These are phyloP conservation scores for Centropus unirufus DNA, from an alignment of 2,113 vertebrate genomes.

Conservation along the genomic window DNA sequence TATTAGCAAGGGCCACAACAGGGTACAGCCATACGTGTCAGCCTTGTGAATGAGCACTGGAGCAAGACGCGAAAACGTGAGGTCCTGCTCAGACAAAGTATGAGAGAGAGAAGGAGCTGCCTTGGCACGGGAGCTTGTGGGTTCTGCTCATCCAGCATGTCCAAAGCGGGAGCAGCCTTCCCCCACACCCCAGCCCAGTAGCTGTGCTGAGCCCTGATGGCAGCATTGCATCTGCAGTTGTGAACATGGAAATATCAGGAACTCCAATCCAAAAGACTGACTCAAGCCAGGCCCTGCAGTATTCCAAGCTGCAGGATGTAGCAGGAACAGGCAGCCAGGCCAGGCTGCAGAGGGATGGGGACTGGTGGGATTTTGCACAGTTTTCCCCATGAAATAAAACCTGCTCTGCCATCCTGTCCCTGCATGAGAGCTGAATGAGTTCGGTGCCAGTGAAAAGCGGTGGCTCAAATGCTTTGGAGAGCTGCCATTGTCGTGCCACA, in stretches of 20 bases:
- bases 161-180: neutral
- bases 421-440: neutral
- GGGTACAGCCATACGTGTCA: slow-evolving; percentile 38
- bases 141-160: neutral
- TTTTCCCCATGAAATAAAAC: neutral
- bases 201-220: neutral
- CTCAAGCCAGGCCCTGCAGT: neutral
- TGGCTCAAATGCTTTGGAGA: neutral
- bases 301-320: neutral
- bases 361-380: neutral
- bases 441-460: neutral
- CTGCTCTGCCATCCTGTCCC: neutral
- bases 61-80: neutral
- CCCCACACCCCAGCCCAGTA: rapidly evolving
- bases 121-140: neutral
- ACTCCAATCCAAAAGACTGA: neutral
- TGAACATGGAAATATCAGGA: neutral
- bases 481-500: neutral
- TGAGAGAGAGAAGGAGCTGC: neutral
- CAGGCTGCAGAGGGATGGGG: neutral
- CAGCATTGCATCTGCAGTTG: neutral
- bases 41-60: slow-evolving; percentile 53
- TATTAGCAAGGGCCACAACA: slow-evolving; percentile 44
- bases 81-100: slow-evolving; percentile 11
- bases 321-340: neutral